Conservation (phyloP, 2,888 invertebrate species). For the Helleia helle region DNA sequence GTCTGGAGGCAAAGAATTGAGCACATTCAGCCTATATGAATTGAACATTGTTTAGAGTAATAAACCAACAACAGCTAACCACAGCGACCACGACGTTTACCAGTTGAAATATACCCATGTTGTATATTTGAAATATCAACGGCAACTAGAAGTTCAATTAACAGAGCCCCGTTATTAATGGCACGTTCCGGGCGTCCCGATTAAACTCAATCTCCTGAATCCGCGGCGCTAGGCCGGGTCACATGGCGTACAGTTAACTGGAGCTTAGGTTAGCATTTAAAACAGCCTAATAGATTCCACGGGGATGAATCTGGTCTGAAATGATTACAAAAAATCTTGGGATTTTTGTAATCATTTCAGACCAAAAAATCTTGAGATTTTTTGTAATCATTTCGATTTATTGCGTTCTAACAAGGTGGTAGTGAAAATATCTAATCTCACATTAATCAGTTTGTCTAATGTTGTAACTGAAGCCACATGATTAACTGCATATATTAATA, state of each 20-base stretch:
- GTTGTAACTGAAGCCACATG: too few relatives aligned
- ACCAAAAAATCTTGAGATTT: too few relatives aligned
- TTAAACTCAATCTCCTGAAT: conserved; percentile 68
- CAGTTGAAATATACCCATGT: conserved; percentile 24
- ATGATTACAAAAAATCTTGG: too few relatives aligned
- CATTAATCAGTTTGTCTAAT: not conserved
- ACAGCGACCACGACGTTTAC: not conserved
- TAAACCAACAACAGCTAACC: conserved; percentile 9
- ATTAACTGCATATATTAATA: too few relatives aligned
- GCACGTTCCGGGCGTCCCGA: conserved; percentile 53
- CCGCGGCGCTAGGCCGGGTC: conserved; percentile 35
- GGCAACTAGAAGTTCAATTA: conserved; percentile 60
- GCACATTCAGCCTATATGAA: not conserved
- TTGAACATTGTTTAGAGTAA: conserved; percentile 12
- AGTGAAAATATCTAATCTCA: too few relatives aligned
- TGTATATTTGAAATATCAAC: conserved; percentile 59
- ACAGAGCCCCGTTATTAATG: conserved; percentile 64
- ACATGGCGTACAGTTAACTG: conserved; percentile 1
- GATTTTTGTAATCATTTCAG: too few relatives aligned
- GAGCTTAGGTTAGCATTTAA: not conserved
- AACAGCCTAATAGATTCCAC: too few relatives aligned
- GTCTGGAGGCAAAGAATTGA: too few relatives aligned
- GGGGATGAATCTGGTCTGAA: too few relatives aligned
- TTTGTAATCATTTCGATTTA: too few relatives aligned
- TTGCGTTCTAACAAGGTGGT: too few relatives aligned